Percentiles rank a stretch among this genome's conserved stretches.
phyloP scores from a whole-genome alignment of 2,113 vertebrate species.

The Sturnus vulgaris region DNA sequence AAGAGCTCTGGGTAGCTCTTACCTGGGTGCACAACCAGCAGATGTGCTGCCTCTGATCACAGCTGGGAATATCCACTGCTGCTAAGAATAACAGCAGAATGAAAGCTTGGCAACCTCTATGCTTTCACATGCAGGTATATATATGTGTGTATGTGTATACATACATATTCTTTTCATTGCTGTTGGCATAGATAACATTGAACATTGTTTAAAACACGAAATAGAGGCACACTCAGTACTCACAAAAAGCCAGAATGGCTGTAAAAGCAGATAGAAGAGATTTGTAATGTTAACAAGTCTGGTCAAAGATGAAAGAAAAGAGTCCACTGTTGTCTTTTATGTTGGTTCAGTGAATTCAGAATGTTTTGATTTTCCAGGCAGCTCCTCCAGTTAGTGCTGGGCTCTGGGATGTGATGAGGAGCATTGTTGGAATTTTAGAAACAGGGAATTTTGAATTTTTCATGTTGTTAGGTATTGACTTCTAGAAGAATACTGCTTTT shows the following conservation, averaged over 20 bases:
- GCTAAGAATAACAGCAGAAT: neutral
- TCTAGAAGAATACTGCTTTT: too few relatives aligned
- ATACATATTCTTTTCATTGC: neutral
- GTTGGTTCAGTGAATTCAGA: neutral
- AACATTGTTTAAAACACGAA: neutral
- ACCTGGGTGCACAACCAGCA: neutral
- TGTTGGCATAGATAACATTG: neutral
- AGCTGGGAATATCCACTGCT: neutral
- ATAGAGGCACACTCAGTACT: neutral
- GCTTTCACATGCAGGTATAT: fast-evolving
- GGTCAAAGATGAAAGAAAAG: neutral
- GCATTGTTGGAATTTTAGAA: too few relatives aligned
- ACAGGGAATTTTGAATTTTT: too few relatives aligned
- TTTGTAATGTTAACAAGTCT: neutral
- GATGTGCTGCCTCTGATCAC: neutral
- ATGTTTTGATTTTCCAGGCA: neutral
- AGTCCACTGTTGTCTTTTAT: neutral
- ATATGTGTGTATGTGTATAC: fast-evolving
- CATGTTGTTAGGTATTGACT: too few relatives aligned
- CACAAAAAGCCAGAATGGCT: neutral
- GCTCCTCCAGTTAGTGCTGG: neutral
- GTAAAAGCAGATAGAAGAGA: neutral
- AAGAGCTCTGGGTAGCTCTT: neutral
- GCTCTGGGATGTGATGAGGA: neutral
- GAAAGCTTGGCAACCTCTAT: neutral